phyloP scores from a whole-genome alignment of 2,888 invertebrate species.

The Acrobasis suavella region DNA sequence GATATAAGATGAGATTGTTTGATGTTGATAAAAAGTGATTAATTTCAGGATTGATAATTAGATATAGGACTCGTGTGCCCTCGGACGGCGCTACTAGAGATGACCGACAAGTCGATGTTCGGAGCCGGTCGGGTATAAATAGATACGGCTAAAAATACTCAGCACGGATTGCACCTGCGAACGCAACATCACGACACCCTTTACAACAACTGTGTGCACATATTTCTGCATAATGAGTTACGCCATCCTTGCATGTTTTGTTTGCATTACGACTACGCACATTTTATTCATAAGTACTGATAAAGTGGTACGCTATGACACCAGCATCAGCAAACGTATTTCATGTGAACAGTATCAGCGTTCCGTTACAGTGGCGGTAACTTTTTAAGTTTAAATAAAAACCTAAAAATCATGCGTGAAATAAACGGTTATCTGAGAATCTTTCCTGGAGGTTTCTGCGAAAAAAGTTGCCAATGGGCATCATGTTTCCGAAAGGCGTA shows the following conservation, averaged over 20 bases:
- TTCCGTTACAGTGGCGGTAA: constrained; percentile 1
- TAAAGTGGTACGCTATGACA: background rate
- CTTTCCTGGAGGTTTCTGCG: constrained; percentile 46
- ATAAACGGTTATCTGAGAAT: constrained; percentile 40
- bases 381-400: background rate
- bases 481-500: constrained; percentile 45
- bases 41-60: constrained; percentile 7
- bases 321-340: background rate
- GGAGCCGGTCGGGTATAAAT: constrained; percentile 75
- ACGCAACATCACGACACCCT: constrained; percentile 39
- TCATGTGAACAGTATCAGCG: background rate
- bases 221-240: constrained; percentile 30
- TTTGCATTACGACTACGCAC: background rate
- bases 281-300: constrained; percentile 6
- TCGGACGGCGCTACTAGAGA: constrained; percentile 48
- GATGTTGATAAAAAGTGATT: constrained; percentile 11
- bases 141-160: constrained; percentile 72
- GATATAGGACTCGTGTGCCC: constrained; percentile 24
- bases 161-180: constrained; percentile 71
- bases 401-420: background rate
- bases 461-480: constrained; percentile 47
- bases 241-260: constrained; percentile 26
- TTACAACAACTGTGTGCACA: constrained; percentile 20
- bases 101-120: constrained; percentile 58
- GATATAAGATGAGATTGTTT: background rate